These are phyloP conservation scores for Rhea americana DNA, from an alignment of 2,113 vertebrate genomes.

Conservation along the genomic window DNA sequence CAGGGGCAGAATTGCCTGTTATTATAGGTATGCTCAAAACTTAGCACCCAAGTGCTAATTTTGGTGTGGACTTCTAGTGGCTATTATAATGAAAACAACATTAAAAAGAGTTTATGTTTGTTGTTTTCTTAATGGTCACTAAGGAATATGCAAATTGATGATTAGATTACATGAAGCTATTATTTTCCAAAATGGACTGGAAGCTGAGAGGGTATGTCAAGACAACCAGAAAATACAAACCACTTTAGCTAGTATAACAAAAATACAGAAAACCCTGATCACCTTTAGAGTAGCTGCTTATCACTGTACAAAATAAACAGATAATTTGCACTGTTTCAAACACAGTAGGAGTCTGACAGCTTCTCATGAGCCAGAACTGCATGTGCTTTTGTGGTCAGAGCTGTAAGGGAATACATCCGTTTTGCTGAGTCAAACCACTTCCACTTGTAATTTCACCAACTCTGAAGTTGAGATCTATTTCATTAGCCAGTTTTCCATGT, in stretches of 20 bases:
- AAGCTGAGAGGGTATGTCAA: background rate
- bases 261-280: background rate
- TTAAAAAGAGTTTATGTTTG: background rate
- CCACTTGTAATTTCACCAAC: background rate
- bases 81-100: background rate
- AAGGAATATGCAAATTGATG: background rate
- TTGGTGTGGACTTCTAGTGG: background rate
- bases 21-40: background rate
- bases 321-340: background rate
- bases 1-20: background rate
- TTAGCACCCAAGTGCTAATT: background rate
- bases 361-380: background rate
- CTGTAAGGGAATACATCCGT: background rate
- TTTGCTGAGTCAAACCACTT: background rate
- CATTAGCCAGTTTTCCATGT: background rate
- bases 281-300: background rate
- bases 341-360: background rate
- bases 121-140: background rate
- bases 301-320: background rate
- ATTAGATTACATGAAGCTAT: background rate
- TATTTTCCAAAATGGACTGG: background rate
- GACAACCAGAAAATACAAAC: background rate
- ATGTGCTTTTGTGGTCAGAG: background rate
- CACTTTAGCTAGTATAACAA: background rate
- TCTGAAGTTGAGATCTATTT: background rate